Conservation (phyloP, 2,888 invertebrate species). For the Clistopyga incitator region DNA sequence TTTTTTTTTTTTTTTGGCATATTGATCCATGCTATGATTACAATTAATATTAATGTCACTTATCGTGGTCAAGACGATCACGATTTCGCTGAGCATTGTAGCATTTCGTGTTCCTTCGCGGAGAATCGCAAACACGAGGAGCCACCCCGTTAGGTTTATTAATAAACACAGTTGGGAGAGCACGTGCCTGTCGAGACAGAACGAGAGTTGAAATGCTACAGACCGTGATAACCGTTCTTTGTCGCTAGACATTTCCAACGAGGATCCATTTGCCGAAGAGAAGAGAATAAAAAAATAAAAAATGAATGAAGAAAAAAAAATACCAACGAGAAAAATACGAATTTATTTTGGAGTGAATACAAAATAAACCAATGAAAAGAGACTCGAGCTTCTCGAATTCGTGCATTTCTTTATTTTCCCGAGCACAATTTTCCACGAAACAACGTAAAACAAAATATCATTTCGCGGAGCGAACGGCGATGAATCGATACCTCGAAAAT, state of each 20-base stretch:
- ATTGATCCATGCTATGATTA: no score
- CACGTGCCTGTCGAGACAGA: slow-evolving; percentile 63
- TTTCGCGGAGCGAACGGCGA: no score
- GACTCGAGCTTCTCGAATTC: no score
- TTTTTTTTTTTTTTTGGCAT: no score
- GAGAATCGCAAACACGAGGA: slow-evolving; percentile 74
- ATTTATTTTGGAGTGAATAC: no score
- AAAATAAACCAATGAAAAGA: no score
- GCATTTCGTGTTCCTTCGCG: slow-evolving; percentile 34
- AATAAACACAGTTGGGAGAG: slow-evolving; percentile 79
- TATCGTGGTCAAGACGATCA: background rate
- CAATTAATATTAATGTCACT: no score
- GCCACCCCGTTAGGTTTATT: slow-evolving; percentile 80
- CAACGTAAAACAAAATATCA: no score
- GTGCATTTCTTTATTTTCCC: no score
- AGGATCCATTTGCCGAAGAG: background rate
- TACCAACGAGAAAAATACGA: background rate
- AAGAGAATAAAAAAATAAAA: background rate
- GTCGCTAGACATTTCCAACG: slow-evolving; percentile 1
- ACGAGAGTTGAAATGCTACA: slow-evolving; percentile 39
- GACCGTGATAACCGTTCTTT: slow-evolving; percentile 34
- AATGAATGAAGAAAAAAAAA: no score
- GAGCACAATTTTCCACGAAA: no score
- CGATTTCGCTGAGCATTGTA: background rate
- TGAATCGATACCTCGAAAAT: background rate